Base-by-base conservation (phyloP, 2,888 invertebrate species). In the Hydriomena furcata region DNA sequence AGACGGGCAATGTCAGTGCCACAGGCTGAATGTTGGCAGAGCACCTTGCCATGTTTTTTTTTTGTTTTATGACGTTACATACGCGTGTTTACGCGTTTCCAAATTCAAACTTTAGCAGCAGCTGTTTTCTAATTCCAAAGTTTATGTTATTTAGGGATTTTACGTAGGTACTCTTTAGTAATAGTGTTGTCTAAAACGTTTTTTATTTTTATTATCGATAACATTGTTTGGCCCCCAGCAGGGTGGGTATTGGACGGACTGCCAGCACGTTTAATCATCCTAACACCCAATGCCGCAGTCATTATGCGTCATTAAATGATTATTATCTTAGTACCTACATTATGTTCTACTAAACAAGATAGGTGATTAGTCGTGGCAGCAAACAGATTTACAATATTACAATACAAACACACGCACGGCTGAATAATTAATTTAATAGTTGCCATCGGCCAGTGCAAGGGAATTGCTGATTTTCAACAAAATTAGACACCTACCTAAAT, bases 1-100 rank as follows among this genome's bases (percentile, higher is more conserved):
- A 51, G 49, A 51, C 63, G 74, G 73, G 65, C 79, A 80, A 78
- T 79, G 79, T 77, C 79, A 79, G 71, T 76, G 77, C 65, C 76
- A 63, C 49, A 55, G 57, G 56, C 44, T 54, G 56, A 58, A 59
- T 60, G 56, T 61, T 63, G 61, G 64, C 58, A 61, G 32, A 46
- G 45, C 44, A 55, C 55, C 28, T 46, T 62, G 63, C 62, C 63
- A 60, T 41, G 37, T 44, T 54, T 48, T 46, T 45, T 37, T 30
- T 37, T 8, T 7, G 49, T 53, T 47, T 47, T 38, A 34, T 54
- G 31, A 50, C 28, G 41, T 4, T 44, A 44, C 30, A 45, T 24
- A 45, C 36, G 13, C 30, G 32, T 36, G 25, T 41, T 41, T 41
- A 41, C 45, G 44, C 34, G 21, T 12, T 46, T 46, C 24, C 24